Evolutionary conservation across 1,140 invertebrate genomes (phyloP).

Genomic region (Magallana ariakensis): DNA sequence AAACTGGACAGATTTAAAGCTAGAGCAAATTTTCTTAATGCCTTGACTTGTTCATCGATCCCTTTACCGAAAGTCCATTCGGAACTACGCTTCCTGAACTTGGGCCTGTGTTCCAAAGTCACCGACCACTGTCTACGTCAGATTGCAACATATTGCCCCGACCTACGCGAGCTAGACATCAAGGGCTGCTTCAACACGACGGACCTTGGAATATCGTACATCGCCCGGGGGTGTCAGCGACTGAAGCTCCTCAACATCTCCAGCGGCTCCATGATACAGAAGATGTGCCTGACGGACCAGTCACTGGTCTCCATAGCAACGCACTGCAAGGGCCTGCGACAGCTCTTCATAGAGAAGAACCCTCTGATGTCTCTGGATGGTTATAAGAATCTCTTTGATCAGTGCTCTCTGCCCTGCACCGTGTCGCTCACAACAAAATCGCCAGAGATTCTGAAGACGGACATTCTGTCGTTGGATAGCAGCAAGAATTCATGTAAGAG

Average conservation of each 20-base stretch:
- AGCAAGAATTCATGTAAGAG: background rate
- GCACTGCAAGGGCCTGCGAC: background rate
- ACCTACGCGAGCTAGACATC: background rate
- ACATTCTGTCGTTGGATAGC: background rate
- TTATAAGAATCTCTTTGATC: constrained; percentile 5
- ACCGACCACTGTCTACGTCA: background rate
- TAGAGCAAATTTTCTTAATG: background rate
- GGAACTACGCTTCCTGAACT: background rate
- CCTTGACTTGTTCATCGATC: background rate
- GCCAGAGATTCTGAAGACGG: background rate
- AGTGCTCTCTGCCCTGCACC: background rate
- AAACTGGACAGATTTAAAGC: background rate
- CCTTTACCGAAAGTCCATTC: background rate
- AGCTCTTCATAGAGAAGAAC: constrained; percentile 8
- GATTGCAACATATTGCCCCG: constrained; percentile 16
- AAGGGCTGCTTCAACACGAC: constrained; percentile 22
- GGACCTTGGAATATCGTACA: constrained; percentile 11
- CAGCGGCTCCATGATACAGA: constrained; percentile 6
- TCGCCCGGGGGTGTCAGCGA: background rate
- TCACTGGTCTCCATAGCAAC: constrained; percentile 4
- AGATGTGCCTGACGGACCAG: background rate
- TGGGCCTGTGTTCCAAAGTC: background rate
- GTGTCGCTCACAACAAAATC: background rate
- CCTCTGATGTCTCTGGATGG: constrained; percentile 1
- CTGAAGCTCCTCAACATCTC: constrained; percentile 5